Evolutionary conservation across 2,113 vertebrate species (phyloP), one percentile per base, ranked within the genome.

Genomic region (Onychostoma macrolepis): DNA sequence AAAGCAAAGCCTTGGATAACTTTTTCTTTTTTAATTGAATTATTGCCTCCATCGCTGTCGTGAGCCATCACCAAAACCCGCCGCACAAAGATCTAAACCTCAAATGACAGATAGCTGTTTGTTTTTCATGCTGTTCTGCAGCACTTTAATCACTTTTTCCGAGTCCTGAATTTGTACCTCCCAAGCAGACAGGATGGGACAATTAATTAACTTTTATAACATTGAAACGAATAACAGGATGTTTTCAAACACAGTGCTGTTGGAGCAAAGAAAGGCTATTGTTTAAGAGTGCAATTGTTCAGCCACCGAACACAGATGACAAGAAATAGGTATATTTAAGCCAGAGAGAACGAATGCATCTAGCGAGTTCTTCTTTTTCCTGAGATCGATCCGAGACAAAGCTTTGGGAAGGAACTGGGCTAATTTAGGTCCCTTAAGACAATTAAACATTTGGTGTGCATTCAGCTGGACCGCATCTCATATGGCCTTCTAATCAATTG

Each of bases 141-240:
- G 36, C 74, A 36, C 87, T 82, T 71, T 89, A 89, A 90, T 90
- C 36, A 43, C 79, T 87, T 89, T 90, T 89, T 84, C 87, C 56
- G 74, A 87, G 50, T 53, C 72, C 75, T 67, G 48, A 17, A 12
- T 87, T 86, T 86, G 76, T 84, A 71, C 83, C 79, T 81, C 87
- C 75, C 24, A 69, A 86, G 74, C 83, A 89, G 79, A 87, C 83
- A 90, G 90, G 88, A 90, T 87, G 88, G 88, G 88, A 88, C 87
- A 58, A 89, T 89, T 90, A 89, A 92, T 90, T 91, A 91, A 88
- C 80, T 89, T 90, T 88, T 90, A 85, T 86, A 89, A 85, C 89
- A 88, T 90, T 72, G 83, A 21, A 61, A 87, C 41, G 80, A 87
- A 92, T 90, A 91, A 90, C 88, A 90, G 87, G 88, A 90, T 91